phyloP scores from a whole-genome alignment of 2,797 vertebrate species.

The Aulostomus chinensis region DNA sequence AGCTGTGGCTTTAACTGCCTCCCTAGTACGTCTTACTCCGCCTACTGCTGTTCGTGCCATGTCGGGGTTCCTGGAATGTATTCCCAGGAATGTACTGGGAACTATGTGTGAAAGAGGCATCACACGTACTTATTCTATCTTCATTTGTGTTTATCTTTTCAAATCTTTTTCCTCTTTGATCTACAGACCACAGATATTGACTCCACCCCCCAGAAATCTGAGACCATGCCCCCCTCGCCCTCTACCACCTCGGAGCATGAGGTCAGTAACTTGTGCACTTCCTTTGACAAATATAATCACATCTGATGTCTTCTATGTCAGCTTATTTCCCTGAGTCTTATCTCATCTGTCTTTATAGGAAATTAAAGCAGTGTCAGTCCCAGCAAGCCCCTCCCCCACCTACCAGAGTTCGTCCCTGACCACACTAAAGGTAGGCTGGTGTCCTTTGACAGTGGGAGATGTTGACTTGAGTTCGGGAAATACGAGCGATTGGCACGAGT shows the following conservation, averaged over 20 bases:
- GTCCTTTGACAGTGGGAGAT: not conserved
- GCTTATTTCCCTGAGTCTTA: not conserved
- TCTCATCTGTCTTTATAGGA: slow-evolving; percentile 64
- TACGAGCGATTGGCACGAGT: no score
- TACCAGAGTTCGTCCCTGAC: slow-evolving; percentile 63
- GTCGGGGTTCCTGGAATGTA: no score
- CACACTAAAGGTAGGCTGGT: slow-evolving; percentile 67
- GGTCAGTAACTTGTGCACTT: slow-evolving; percentile 70
- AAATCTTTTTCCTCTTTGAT: slow-evolving; percentile 21
- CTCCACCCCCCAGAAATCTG: slow-evolving; percentile 75
- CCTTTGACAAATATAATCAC: no score
- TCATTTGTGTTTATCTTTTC: no score
- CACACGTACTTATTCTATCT: no score
- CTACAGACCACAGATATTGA: slow-evolving; percentile 87
- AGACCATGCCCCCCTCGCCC: slow-evolving; percentile 77
- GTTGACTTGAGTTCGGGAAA: no score
- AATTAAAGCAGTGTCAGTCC: slow-evolving; percentile 49
- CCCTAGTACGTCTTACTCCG: no score
- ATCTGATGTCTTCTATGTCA: not conserved
- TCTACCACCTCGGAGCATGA: slow-evolving; percentile 81
- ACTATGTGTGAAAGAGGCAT: no score
- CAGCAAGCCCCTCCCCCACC: slow-evolving; percentile 45
- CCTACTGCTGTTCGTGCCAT: no score
- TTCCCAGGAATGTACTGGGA: no score
- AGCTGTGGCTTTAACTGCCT: no score